Base-by-base conservation (phyloP, 2,888 invertebrate genomes). In the Aquatica leii region DNA sequence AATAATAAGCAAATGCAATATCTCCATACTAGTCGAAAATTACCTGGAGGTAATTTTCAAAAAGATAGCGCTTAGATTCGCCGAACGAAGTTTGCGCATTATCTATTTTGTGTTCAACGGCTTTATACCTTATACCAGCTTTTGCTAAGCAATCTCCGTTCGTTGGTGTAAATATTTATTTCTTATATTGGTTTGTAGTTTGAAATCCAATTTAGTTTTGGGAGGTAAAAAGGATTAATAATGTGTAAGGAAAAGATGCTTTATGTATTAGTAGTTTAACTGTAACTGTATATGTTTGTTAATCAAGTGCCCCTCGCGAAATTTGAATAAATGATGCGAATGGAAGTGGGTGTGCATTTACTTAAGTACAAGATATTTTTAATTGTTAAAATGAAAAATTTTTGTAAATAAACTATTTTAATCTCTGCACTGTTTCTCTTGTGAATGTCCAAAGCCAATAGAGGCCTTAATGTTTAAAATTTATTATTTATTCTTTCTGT, bases 401-500 rank as follows among this genome's bases (percentile, higher is more conserved):
- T 73, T 69, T 74, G 72, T 74, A 73, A 72, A 77, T 73, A 74
- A 72, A 70, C 69, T 73, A 71, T 76, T 74, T 73, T 73, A 74
- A 70, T 73, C 69, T 73, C 71, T 40, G 65, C 66, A 68, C 71
- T 68, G 70, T 69, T 73, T 72, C 69, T 69, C 72, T 65, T 71
- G 66, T 76, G 68, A 75, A 73, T 74, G 75, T 75, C 77, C 76
- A 76, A 75, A 77, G 78, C 78, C 79, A 78, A 73, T 77, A 78
- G 79, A 77, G 79, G 79, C 79, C 79, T 79, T 79, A 79, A 73
- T 68, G 65, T 68, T 69, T 62, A 68, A 67, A 69, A 58, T 64
- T 67, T 66, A 69, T 67, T 66, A 69, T 70, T 74, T 67, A 66
- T 73, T 72, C 71, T 61, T 72, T 73, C 72, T 73, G 74, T 75